Conservation (phyloP, 2,797 vertebrate species). For the Cetoscarus ocellatus region DNA sequence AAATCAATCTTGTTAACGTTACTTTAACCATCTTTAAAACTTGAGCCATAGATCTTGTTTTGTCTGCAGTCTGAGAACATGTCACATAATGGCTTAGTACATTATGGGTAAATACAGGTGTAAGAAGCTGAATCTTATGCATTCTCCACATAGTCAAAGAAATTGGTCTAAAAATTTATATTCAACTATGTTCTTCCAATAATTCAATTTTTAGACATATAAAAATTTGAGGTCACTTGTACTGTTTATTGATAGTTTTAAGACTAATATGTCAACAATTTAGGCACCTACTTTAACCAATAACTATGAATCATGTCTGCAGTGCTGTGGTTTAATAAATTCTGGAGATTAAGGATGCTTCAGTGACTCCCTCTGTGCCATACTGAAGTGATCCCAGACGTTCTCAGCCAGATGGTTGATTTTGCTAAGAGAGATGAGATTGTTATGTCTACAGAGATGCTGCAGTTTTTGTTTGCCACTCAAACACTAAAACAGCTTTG, state of each 20-base stretch:
- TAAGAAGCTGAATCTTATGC: too few species aligned
- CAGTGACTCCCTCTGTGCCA: conserved; percentile 6
- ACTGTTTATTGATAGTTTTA: not conserved
- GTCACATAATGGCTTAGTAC: too few species aligned
- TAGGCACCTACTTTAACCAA: not conserved
- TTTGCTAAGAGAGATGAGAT: conserved; percentile 11
- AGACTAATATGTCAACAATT: not conserved
- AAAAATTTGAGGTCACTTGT: not conserved
- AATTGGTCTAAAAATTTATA: too few species aligned
- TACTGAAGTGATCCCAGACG: conserved; percentile 13
- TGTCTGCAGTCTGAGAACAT: too few species aligned
- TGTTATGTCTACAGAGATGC: conserved; percentile 18
- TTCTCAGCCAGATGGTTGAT: conserved; percentile 35
- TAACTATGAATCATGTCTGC: conserved; percentile 10
- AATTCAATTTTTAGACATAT: too few species aligned
- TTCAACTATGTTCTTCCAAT: too few species aligned
- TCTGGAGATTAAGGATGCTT: not conserved
- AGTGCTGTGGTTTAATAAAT: conserved; percentile 5
- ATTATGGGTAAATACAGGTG: too few species aligned
- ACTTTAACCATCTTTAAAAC: too few species aligned
- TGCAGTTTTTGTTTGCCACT: conserved; percentile 6
- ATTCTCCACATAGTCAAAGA: too few species aligned
- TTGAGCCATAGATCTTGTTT: too few species aligned
- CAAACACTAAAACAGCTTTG: conserved; percentile 9
- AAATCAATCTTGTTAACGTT: too few species aligned